Base-by-base conservation (phyloP, 2,797 vertebrate species). In the Phylloscopus collybita region DNA sequence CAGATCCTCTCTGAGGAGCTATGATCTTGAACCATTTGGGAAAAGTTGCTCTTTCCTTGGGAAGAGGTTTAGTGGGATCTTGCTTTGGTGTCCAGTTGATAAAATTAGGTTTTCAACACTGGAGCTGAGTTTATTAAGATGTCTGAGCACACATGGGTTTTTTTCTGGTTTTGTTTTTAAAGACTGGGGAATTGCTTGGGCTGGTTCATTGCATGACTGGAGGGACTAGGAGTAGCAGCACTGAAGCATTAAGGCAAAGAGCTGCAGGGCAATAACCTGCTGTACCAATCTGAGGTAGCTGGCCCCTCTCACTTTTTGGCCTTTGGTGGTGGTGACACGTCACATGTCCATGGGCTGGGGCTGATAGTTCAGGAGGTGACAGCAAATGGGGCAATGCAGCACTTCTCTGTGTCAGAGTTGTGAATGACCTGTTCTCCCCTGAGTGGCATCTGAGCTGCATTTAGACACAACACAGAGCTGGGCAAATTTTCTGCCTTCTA, bases 251-350 rank as follows among this genome's bases (percentile, higher is more conserved):
- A 40, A 76, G 73, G 66, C 73, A 70, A n/a, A 84, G 71, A 40
- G 83, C 45, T 80, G 44, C 53, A 20, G 60, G 62, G 61, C 86
- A 44, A 11, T 61, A 97, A 97, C 97, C 95, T 23, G 97, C 86
- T 97, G 27, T 96, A 93, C 97, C 87, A 92, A 96, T 97, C 94
- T 96, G 54, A 57, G 29, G 15, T 51, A 26, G 70, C 23, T 29
- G 44, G 71, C 30, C 30, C 69, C 71, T 78, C 56, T 96, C 38
- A 6, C 42, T 36, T 90, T 71, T 51, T 92, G 62, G 51, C 85
- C 71, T 86, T 82, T 15, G 40, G 56, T 84, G 53, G 40, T 75
- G 42, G 71, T 72, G 83, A 71, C 89, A 44, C 27, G 15, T 85
- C 65, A 51, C 44, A 4, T 91, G 56, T 79, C 71, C 0, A 0